Percentiles rank a stretch among this genome's conserved stretches.
Evolutionary conservation across 2,113 vertebrate species (phyloP).

Genomic region (Cheilinus undulatus): DNA sequence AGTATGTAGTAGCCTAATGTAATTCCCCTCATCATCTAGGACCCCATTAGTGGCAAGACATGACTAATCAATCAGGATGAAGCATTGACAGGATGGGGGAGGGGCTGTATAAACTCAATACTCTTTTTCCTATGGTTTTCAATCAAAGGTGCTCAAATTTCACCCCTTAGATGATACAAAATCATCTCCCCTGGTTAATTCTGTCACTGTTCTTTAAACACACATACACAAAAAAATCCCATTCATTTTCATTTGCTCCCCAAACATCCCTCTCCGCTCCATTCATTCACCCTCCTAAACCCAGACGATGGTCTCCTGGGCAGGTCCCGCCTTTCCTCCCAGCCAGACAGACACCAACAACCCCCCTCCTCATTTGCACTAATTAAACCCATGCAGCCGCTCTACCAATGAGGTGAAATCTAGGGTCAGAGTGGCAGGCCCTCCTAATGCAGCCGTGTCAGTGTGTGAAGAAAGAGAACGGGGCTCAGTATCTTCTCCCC

Average conservation of each 20-base stretch:
- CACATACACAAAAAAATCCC: not conserved
- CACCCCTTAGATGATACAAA: conserved; percentile 1
- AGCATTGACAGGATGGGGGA: conserved; percentile 34
- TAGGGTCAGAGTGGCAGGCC: conserved; percentile 15
- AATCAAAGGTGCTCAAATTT: conserved; percentile 7
- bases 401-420: conserved; percentile 17
- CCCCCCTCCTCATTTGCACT: conserved; percentile 24
- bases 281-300: conserved; percentile 5
- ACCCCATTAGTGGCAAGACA: conserved; percentile 19
- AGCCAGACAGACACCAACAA: conserved; percentile 44
- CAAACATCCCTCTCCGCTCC: conserved; percentile 2
- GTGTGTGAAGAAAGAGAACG: conserved; percentile 13
- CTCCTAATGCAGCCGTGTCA: conserved; percentile 31
- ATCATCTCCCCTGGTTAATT: no score
- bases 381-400: conserved; percentile 40
- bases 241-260: not conserved
- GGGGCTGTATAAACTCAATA: conserved; percentile 12
- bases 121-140: conserved; percentile 15
- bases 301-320: conserved; percentile 34
- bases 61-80: conserved; percentile 40
- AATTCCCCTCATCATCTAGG: conserved; percentile 11
- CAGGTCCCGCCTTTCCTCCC: conserved; percentile 25
- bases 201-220: not conserved
- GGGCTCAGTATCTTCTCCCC: not conserved
- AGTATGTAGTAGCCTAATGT: conserved; percentile 6